phyloP scores from a whole-genome alignment of 2,113 vertebrate species.

The Barnardius zonarius region DNA sequence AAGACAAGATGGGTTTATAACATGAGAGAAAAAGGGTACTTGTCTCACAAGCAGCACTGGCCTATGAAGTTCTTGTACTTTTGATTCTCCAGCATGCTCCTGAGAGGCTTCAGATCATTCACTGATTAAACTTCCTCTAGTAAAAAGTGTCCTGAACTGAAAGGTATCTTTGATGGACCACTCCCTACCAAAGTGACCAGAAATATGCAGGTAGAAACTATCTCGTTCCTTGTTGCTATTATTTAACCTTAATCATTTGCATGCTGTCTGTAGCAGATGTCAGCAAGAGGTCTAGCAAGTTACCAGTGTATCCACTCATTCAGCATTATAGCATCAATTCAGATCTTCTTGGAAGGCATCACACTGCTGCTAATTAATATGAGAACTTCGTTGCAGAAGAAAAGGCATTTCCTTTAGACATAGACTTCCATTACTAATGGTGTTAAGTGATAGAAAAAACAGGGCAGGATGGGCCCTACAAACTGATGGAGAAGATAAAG shows the following conservation, averaged over 20 bases:
- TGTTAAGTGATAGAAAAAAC: not conserved
- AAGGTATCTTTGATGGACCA: not conserved
- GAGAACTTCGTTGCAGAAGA: not conserved
- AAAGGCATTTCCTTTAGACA: not conserved
- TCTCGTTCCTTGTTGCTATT: not conserved
- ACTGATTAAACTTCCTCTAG: not conserved
- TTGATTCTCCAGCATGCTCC: not conserved
- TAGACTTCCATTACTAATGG: not conserved
- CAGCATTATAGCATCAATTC: not conserved
- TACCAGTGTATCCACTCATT: not conserved
- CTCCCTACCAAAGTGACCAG: not conserved
- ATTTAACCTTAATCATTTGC: not conserved
- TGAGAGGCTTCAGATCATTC: not conserved
- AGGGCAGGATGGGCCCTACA: not conserved
- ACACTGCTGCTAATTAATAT: not conserved
- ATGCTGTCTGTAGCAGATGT: not conserved
- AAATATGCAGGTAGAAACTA: rapidly evolving
- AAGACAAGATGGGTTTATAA: conserved; percentile 14
- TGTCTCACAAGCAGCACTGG: not conserved
- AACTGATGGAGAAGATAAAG: not conserved
- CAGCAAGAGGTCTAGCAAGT: not conserved
- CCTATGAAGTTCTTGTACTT: not conserved
- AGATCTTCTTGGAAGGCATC: not conserved
- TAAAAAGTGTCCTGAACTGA: not conserved
- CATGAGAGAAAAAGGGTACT: not conserved